Evolutionary conservation across 2,797 vertebrate species (phyloP), one percentile per base, ranked within the genome.

Genomic region (Syndactyla subalaris): DNA sequence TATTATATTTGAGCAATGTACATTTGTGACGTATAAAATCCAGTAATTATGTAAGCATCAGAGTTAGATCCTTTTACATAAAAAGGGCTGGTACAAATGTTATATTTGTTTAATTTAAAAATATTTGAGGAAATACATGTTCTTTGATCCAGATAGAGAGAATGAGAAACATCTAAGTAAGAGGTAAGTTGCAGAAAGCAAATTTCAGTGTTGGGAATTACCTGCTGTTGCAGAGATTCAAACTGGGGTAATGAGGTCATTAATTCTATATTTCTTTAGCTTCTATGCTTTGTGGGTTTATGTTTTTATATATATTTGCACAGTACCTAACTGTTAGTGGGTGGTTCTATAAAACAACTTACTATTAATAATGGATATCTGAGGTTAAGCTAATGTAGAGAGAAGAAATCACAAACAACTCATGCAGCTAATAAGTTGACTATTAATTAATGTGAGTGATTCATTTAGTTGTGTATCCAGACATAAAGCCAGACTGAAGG

Each of bases 391-490:
- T 3, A 12, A 84, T 3, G 8, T 15, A 66, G 49, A 54, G 45
- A 88, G 45, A 81, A 94, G 61, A 91, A 89, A 83, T 81, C 43
- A 75, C 68, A 73, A 96, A 63, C 73, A 94, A 78, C 48, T 90
- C 73, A 72, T 62, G 88, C 85, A 93, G 83, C 62, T 95, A 94
- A 88, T 92, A 92, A 73, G 74, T 90, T 93, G 88, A 88, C 76
- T 88, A 84, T 93, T 94, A 96, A 95, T 94, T 93, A 95, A 72
- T 24, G 52, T 27, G 72, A 88, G 54, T 93, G 89, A 96, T 92
- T 93, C 43, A 81, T 81, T 78, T 82, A 48, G 43, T 59, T 32
- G 46, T 81, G 43, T 86, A 93, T 48, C 62, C 71, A 88, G 90
- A 95, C 85, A 83, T 63, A 85, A 93, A 90, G 26, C 30, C 85